A percentile compares a stretch with the other conserved stretches of the same genome.
Conservation (phyloP, 2,888 invertebrate species). For the Proisotoma minuta region DNA sequence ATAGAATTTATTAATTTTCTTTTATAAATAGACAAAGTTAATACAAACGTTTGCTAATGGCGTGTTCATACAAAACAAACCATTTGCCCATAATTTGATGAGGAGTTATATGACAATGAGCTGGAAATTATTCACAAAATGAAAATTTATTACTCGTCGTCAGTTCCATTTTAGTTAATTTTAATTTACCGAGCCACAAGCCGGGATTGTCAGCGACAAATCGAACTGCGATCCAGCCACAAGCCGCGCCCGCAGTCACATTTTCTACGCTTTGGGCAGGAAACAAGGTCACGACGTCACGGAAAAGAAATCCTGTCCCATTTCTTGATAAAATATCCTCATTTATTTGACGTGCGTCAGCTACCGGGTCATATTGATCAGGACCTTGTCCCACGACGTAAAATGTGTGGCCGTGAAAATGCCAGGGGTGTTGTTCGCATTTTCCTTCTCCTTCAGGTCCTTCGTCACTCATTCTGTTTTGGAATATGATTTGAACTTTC, state of each 20-base stretch:
- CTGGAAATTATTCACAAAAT: too few species aligned
- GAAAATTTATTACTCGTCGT: too few species aligned
- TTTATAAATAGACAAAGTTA: too few species aligned
- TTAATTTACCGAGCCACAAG: slow-evolving; percentile 35
- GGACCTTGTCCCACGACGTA: slow-evolving; percentile 34
- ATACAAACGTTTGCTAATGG: not conserved
- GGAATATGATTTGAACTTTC: slow-evolving; percentile 34
- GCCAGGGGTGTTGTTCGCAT: slow-evolving; percentile 40
- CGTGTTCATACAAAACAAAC: slow-evolving; percentile 36
- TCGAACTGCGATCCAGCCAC: slow-evolving; percentile 36
- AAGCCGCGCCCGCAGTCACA: slow-evolving; percentile 24
- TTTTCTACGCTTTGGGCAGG: slow-evolving; percentile 21
- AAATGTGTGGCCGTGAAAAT: slow-evolving; percentile 37
- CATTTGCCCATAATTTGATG: slow-evolving; percentile 35
- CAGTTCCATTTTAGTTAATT: too few species aligned
- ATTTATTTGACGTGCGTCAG: slow-evolving; percentile 16
- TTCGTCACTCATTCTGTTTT: slow-evolving; percentile 35
- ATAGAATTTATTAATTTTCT: too few species aligned
- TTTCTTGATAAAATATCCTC: slow-evolving; percentile 8
- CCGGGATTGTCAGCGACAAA: slow-evolving; percentile 36
- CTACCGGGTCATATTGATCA: slow-evolving; percentile 14
- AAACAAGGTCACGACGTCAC: slow-evolving; percentile 36
- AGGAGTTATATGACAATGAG: slow-evolving; percentile 38
- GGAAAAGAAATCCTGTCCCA: slow-evolving; percentile 12
- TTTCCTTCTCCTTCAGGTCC: slow-evolving; percentile 16